Evolutionary conservation across 2,797 vertebrate genomes (phyloP), one percentile per base, ranked within the genome.

Genomic region (Amniataba percoides): DNA sequence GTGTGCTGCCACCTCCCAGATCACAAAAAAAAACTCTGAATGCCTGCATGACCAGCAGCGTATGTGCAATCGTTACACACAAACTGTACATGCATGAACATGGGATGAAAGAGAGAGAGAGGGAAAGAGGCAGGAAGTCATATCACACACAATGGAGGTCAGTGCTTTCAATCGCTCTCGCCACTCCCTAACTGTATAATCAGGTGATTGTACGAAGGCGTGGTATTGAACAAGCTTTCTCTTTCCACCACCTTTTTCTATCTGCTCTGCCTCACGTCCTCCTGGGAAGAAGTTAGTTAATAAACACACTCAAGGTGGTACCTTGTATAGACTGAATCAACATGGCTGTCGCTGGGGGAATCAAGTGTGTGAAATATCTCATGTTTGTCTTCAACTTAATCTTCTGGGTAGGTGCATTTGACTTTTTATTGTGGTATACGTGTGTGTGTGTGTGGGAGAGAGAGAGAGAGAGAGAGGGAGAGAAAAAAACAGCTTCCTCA

Each of bases 321-420:
- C 23, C 31, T 3, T 21, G 46, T 52, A 25, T 48, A n/a, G 46
- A 48, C 56, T 21, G 67, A 72, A 39, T 68, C 81, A 89, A 14
- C 77, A 96, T 96, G 94, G 92, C 82, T 62, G 34, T 94, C 13
- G 8, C 5, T 18, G 90, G 93, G 61, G 93, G 94, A 60, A 83
- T 92, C 67, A 89, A 88, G 66, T 94, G 85, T 84, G 49, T 95
- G 10, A 96, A 95, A 83, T 95, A 92, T 79, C n/a, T 92, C 7
- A 87, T 96, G 80, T 93, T 95, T 83, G 7, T 90, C 71, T 94
- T 95, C 85, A 95, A 93, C 87, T 8, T 67, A 31, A 0, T 94
- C 12, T 93, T 95, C 77, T 93, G 92, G 94, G 95, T 96, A 94
- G 69, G 95, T 94, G 64, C 36, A 18, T 15, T 49, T 76, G 45